Percentiles rank a stretch among this genome's conserved stretches.
These are phyloP conservation scores for Hoplodrina blanda DNA, from an alignment of 2,888 invertebrate species.

Conservation along the genomic window DNA sequence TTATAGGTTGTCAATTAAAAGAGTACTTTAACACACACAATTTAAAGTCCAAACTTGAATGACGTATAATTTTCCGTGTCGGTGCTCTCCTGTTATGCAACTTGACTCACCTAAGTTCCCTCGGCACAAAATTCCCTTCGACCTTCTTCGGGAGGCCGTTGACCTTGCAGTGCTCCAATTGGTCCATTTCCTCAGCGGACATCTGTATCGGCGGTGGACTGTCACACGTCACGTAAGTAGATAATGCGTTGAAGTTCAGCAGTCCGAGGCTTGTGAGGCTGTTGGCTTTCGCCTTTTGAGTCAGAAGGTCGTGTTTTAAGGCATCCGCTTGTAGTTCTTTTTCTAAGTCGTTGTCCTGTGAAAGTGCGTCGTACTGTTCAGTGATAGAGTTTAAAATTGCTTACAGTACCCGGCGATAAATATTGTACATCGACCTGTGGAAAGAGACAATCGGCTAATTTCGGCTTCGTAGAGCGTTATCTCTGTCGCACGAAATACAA, in stretches of 20 bases:
- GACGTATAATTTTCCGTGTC: too few relatives aligned
- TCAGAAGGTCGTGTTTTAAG: slow-evolving; percentile 75
- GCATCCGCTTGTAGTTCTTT: slow-evolving; percentile 86
- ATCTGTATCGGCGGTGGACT: slow-evolving; percentile 95
- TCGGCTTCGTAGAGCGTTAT: too few relatives aligned
- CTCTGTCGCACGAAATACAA: too few relatives aligned
- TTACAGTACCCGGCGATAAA: too few relatives aligned
- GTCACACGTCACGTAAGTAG: slow-evolving; percentile 94
- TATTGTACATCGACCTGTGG: too few relatives aligned
- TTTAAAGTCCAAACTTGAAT: too few relatives aligned
- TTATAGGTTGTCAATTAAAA: too few relatives aligned
- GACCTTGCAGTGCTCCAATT: slow-evolving; percentile 93
- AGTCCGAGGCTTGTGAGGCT: slow-evolving; percentile 81
- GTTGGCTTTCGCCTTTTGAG: slow-evolving; percentile 81
- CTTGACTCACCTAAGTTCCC: slow-evolving; percentile 88
- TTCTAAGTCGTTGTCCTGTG: slow-evolving; percentile 85
- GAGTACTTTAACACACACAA: too few relatives aligned
- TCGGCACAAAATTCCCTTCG: slow-evolving; percentile 93
- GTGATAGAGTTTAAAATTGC: neutral
- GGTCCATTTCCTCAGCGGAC: slow-evolving; percentile 94
- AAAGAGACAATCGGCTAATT: too few relatives aligned
- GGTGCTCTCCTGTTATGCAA: too few relatives aligned
- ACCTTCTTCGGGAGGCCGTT: slow-evolving; percentile 93
- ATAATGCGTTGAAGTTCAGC: slow-evolving; percentile 88
- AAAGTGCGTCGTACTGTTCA: neutral